Evolutionary conservation across 2,113 vertebrate genomes (phyloP).

Genomic region (Oncorhynchus mykiss): DNA sequence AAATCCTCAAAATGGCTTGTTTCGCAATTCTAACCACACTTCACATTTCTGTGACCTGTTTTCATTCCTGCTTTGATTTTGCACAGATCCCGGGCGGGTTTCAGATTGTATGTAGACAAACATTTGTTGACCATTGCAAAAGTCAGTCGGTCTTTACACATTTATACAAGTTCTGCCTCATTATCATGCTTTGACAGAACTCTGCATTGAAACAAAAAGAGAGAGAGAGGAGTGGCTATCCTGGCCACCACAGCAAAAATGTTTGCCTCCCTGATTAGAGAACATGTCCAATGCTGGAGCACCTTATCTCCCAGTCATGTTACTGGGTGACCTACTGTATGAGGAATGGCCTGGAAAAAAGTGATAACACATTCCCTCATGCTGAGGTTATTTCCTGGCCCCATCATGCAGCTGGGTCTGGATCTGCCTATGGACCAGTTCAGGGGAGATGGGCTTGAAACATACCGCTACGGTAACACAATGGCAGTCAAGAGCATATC

Average conservation of each 20-base stretch:
- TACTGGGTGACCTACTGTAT: constrained; percentile 48
- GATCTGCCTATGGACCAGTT: not conserved
- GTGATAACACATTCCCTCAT: constrained; percentile 53
- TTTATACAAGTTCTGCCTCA: too few relatives aligned
- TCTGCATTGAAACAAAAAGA: too few relatives aligned
- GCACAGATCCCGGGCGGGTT: too few relatives aligned
- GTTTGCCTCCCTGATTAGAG: constrained; percentile 26
- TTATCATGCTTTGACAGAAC: too few relatives aligned
- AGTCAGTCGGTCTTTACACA: too few relatives aligned
- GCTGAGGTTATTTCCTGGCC: constrained; percentile 52
- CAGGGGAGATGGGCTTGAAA: not conserved
- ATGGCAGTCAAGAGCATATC: too few relatives aligned
- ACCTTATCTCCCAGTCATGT: constrained; percentile 49
- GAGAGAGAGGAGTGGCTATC: not conserved
- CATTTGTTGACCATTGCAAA: too few relatives aligned
- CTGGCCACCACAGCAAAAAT: constrained; percentile 6
- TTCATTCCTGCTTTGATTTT: not conserved
- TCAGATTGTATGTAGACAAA: too few relatives aligned
- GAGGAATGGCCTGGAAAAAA: constrained; percentile 52
- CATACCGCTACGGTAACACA: too few relatives aligned
- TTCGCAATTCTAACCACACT: not conserved
- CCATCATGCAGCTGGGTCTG: not conserved
- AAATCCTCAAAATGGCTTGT: not conserved
- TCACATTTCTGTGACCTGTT: not conserved
- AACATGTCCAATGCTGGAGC: constrained; percentile 3